A percentile compares a stretch with the other conserved stretches of the same genome.
phyloP scores from a whole-genome alignment of 2,888 invertebrate species.

The Cerceris rybyensis region DNA sequence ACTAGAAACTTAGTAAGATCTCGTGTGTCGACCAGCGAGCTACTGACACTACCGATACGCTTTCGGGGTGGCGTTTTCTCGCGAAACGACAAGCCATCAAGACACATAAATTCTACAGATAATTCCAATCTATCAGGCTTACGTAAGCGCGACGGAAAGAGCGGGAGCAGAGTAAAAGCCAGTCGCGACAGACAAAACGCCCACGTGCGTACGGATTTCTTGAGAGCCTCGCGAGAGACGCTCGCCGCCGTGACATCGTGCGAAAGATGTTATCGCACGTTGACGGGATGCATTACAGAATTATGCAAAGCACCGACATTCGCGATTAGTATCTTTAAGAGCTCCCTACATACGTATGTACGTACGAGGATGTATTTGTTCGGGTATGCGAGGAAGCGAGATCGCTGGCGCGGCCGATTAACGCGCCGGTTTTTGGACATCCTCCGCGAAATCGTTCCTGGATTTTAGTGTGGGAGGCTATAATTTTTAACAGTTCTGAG shows the following conservation, averaged over 20 bases:
- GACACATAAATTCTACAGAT: slow-evolving; percentile 50
- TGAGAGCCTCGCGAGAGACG: slow-evolving; percentile 22
- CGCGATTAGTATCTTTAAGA: slow-evolving; percentile 63
- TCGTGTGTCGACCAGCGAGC: no score
- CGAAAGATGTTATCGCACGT: slow-evolving; percentile 63
- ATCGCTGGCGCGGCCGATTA: slow-evolving; percentile 5
- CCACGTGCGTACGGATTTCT: slow-evolving; percentile 58
- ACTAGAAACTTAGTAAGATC: no score
- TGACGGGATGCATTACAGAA: slow-evolving; percentile 67
- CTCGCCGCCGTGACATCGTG: slow-evolving; percentile 43
- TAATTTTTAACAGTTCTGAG: no score
- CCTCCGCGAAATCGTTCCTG: neutral
- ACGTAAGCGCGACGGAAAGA: slow-evolving; percentile 42
- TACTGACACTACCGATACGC: slow-evolving; percentile 29
- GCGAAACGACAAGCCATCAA: slow-evolving; percentile 4
- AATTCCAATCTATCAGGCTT: slow-evolving; percentile 55
- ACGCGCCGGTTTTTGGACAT: slow-evolving; percentile 2
- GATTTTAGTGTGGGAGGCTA: neutral
- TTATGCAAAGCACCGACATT: slow-evolving; percentile 64
- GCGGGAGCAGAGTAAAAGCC: slow-evolving; percentile 28
- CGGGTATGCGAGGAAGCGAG: slow-evolving; percentile 11
- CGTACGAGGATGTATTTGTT: slow-evolving; percentile 44
- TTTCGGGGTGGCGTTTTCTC: slow-evolving; percentile 10
- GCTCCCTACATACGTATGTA: slow-evolving; percentile 25
- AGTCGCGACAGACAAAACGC: slow-evolving; percentile 47